These are phyloP conservation scores for Stomatorhinus ivindoensis DNA, from an alignment of 2,113 vertebrate species.

Conservation along the genomic window DNA sequence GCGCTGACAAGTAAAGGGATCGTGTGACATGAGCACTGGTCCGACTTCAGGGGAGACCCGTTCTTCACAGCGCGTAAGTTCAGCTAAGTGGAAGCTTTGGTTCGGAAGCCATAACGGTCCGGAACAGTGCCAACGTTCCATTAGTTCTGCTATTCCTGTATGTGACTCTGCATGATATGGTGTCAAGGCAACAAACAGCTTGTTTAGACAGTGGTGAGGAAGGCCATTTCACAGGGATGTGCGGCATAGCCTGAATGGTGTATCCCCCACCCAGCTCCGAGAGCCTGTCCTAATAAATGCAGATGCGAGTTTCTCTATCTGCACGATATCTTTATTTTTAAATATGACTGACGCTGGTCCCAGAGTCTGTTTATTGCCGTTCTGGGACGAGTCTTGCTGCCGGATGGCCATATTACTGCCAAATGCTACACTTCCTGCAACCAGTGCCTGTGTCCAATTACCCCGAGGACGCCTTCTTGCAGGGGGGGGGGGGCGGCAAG, in stretches of 20 bases:
- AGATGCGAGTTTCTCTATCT: background rate
- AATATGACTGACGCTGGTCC: conserved; percentile 18
- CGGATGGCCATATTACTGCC: background rate
- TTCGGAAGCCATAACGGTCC: conserved; percentile 26
- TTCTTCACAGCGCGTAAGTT: conserved; percentile 40
- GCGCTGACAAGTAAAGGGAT: conserved; percentile 49
- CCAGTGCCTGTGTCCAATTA: conserved; percentile 21
- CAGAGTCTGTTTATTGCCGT: conserved; percentile 28
- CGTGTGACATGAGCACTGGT: conserved; percentile 37
- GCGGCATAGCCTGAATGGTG: background rate
- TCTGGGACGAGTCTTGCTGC: conserved; percentile 24
- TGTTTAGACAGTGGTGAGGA: background rate
- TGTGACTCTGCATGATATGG: background rate
- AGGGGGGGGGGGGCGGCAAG: background rate
- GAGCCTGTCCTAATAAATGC: background rate
- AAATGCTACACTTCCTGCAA: background rate
- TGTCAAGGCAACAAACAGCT: background rate
- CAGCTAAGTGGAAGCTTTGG: conserved; percentile 26
- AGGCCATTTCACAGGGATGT: background rate
- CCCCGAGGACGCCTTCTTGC: conserved; percentile 13
- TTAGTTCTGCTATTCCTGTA: background rate
- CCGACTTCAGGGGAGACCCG: conserved; percentile 7
- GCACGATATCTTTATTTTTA: background rate
- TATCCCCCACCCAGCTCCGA: background rate
- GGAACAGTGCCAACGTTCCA: background rate